Evolutionary conservation across 2,113 vertebrate species (phyloP).

Genomic region (Oriolus oriolus): DNA sequence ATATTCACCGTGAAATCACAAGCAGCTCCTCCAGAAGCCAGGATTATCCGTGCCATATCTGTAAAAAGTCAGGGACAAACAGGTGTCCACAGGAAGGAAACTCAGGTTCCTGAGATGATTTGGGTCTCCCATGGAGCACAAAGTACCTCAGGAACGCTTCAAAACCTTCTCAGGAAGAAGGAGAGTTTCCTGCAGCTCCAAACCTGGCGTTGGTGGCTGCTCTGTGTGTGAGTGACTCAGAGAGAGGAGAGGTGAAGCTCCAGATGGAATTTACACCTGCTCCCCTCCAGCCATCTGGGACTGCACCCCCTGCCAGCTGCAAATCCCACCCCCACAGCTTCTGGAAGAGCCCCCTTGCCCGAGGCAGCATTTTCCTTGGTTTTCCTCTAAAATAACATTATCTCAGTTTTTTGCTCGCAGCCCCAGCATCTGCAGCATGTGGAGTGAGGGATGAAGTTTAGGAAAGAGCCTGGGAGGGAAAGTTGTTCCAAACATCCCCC

Average conservation of each 20-base stretch:
- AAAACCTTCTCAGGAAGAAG: neutral
- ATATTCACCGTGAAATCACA: neutral
- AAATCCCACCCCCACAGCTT: neutral
- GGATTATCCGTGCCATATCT: neutral
- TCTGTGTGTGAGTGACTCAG: neutral
- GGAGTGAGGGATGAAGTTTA: neutral
- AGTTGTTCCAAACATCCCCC: neutral
- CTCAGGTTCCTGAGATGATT: neutral
- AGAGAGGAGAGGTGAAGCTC: neutral
- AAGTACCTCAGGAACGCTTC: neutral
- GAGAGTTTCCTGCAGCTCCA: neutral
- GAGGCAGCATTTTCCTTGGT: neutral
- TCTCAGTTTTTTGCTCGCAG: neutral
- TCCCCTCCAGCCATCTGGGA: constrained; percentile 2
- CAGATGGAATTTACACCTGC: constrained; percentile 49
- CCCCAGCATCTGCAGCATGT: neutral
- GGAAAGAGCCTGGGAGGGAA: neutral
- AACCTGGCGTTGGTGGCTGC: neutral
- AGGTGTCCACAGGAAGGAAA: neutral
- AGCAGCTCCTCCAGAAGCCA: neutral
- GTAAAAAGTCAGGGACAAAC: neutral
- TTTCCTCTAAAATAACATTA: neutral
- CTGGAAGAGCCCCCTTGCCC: neutral
- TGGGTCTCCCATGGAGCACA: neutral
- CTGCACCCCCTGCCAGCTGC: constrained; percentile 16